Conservation (phyloP, 2,888 invertebrate genomes). For the Hybos culiciformis region DNA sequence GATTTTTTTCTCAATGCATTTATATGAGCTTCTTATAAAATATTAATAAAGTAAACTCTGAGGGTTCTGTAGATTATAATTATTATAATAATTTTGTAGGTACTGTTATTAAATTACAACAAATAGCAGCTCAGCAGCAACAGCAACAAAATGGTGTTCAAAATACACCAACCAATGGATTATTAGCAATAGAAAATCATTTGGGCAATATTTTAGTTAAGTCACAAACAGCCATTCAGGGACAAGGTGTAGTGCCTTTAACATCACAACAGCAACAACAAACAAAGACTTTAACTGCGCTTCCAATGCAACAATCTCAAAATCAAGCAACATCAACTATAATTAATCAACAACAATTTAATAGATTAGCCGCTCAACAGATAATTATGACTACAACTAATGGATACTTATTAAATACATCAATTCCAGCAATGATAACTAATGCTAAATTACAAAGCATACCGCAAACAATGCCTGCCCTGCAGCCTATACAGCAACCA, state of each 20-base stretch:
- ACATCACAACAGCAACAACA: conserved; percentile 24
- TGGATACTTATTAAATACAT: conserved; percentile 30
- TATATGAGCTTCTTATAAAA: too few relatives aligned
- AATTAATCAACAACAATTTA: background rate
- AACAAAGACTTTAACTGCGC: conserved; percentile 20
- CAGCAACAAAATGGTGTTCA: conserved; percentile 15
- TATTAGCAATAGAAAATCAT: conserved; percentile 8
- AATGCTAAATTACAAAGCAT: conserved; percentile 15
- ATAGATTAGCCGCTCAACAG: conserved; percentile 21
- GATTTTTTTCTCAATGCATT: too few relatives aligned
- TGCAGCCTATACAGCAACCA: conserved; percentile 27
- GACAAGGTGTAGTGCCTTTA: conserved; percentile 12
- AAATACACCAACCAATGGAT: conserved; percentile 1
- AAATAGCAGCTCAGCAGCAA: conserved; percentile 19
- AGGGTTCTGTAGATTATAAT: too few relatives aligned
- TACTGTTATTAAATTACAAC: conserved; percentile 34
- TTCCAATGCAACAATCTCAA: conserved; percentile 24
- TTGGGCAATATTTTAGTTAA: conserved; percentile 12
- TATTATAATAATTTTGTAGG: too few relatives aligned
- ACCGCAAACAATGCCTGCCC: conserved; percentile 22
- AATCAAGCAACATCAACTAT: conserved; percentile 10
- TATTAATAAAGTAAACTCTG: too few relatives aligned
- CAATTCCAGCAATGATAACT: conserved; percentile 28
- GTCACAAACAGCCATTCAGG: conserved; percentile 9
- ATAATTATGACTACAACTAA: conserved; percentile 35